A percentile compares a stretch with the other conserved stretches of the same genome.
These are phyloP conservation scores for Nemopilema nomurai DNA, from an alignment of 30 jellyfish, hydroid and myxozoan species.

Conservation along the genomic window DNA sequence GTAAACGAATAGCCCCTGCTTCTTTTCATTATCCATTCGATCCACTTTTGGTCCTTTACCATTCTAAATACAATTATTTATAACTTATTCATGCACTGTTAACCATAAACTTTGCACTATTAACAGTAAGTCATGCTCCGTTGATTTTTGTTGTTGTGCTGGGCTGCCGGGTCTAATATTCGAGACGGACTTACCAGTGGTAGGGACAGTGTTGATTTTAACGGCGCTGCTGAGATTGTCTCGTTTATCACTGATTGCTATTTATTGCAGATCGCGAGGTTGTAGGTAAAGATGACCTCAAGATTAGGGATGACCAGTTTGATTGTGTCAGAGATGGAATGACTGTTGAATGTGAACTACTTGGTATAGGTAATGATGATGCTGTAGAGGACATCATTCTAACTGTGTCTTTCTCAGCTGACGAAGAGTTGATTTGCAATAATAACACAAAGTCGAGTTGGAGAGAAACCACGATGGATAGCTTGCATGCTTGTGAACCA, in stretches of 20 bases:
- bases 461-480: no score
- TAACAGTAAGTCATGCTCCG: no score
- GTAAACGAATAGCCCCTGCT: no score
- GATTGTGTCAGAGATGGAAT: neutral
- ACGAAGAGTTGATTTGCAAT: neutral
- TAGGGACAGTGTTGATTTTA: no score
- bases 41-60: no score
- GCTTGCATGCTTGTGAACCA: no score
- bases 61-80: no score
- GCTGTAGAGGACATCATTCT: neutral
- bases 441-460: neutral
- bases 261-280: constrained; percentile 15
- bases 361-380: neutral
- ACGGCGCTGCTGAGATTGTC: neutral
- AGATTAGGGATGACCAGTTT: neutral
- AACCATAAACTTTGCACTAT: no score
- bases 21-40: no score
- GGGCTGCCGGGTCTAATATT: neutral
- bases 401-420: neutral
- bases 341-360: constrained; percentile 22
- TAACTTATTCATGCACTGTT: no score
- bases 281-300: neutral
- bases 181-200: no score
- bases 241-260: neutral
- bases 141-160: neutral